Evolutionary conservation across 2,113 vertebrate species (phyloP), one percentile per base, ranked within the genome.

Genomic region (Microcebus murinus): DNA sequence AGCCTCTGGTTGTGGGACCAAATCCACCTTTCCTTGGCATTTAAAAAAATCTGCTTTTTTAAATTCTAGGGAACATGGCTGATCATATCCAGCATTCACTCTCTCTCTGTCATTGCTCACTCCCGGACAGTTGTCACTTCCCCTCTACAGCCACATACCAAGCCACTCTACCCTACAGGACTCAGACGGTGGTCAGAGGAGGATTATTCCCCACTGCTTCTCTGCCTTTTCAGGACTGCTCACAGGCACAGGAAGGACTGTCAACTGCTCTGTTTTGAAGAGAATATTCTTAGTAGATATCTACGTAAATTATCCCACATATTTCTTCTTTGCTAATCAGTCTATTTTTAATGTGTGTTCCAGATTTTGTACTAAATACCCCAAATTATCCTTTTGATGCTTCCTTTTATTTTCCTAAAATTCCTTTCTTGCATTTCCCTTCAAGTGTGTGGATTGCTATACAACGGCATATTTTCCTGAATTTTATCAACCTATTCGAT

Each of bases 241-340:
- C n/a, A 42, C 10, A 29, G 77, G 36, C 59, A 59, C 31, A 61
- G 21, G 42, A 83, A 67, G n/a, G 76, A 82, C 31, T 45, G 73
- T 63, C n/a, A 92, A 17, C 6, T 42, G 23, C 8, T 84, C 52
- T 27, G 15, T 77, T 86, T 93, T 83, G 50, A 82, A 86, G 31
- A 95, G 74, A 86, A 39, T 36, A 80, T 36, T 55, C 36, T 87
- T 85, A 80, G 48, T 25, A 42, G 18, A 20, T 50, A 91, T 27
- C 36, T 85, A 59, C 9, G 15, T 50, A 90, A 83, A 80, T 7
- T 79, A 7, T 36, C 27, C 76, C 12, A 27, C 31, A 39, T n/a
- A 23, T 86, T 82, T 23, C 34, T 90, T 86, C 48, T 74, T 93
- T 92, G 39, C 8, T 92, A 92, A 52, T 18, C 77, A 81, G 84